phyloP scores from a whole-genome alignment of 2,888 invertebrate genomes.

The Pollenia amentaria region DNA sequence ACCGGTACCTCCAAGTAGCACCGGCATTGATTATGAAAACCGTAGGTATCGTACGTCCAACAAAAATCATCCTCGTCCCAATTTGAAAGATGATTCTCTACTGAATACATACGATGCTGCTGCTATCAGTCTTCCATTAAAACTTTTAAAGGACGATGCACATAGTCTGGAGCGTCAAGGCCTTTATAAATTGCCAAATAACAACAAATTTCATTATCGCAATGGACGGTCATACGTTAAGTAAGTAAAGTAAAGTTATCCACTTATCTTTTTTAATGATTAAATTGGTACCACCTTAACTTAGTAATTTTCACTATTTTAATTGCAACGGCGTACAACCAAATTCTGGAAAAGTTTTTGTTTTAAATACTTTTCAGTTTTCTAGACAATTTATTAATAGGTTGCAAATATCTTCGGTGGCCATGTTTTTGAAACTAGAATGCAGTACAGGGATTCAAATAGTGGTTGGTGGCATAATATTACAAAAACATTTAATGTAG shows the following conservation, averaged over 20 bases:
- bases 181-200: constrained; percentile 63
- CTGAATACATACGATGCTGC: neutral
- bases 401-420: no score
- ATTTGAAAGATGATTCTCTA: constrained; percentile 70
- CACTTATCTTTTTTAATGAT: neutral
- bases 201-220: constrained; percentile 75
- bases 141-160: constrained; percentile 76
- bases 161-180: constrained; percentile 78
- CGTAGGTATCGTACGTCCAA: constrained; percentile 77
- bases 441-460: no score
- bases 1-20: constrained; percentile 31
- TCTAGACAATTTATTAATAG: no score
- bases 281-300: no score
- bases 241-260: constrained; percentile 73
- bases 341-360: no score
- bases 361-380: no score
- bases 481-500: no score
- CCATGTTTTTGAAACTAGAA: no score
- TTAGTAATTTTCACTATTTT: no score
- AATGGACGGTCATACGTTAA: constrained; percentile 77
- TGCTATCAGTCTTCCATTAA: constrained; percentile 71
- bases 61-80: constrained; percentile 76
- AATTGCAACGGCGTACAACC: no score
- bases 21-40: constrained; percentile 74
- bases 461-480: no score